phyloP scores from a whole-genome alignment of 2,888 invertebrate species.

The Allygus modestus region DNA sequence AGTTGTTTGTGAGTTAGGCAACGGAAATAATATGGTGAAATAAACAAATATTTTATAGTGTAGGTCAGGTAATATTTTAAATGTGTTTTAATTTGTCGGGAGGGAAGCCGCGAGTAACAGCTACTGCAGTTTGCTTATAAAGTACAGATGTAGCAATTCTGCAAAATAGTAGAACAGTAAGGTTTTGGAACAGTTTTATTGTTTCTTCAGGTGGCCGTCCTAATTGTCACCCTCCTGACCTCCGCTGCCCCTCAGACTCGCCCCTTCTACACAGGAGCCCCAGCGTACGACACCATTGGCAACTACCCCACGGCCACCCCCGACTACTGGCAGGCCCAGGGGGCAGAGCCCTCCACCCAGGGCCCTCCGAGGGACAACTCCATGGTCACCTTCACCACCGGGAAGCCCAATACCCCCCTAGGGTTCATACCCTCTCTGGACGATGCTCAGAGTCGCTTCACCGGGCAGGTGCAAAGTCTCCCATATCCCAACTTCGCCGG shows the following conservation, averaged over 20 bases:
- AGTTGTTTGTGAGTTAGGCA: too few species aligned
- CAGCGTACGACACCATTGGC: not conserved
- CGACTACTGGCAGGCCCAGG: not conserved
- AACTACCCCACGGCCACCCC: not conserved
- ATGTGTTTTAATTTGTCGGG: too few species aligned
- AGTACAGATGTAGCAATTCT: too few species aligned
- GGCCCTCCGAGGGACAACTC: not conserved
- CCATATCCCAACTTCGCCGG: constrained; percentile 2
- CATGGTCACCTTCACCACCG: not conserved
- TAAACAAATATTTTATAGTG: too few species aligned
- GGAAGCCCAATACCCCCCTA: not conserved
- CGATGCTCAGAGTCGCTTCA: not conserved
- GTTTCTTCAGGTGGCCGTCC: not conserved
- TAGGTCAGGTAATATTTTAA: too few species aligned
- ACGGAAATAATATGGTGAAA: too few species aligned
- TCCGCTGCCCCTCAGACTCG: not conserved
- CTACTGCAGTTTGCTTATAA: too few species aligned
- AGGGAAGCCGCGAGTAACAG: too few species aligned
- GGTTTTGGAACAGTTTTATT: too few species aligned
- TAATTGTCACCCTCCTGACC: not conserved
- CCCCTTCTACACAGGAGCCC: not conserved
- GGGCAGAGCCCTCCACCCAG: not conserved
- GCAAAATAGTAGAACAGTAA: too few species aligned
- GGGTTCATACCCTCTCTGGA: not conserved
- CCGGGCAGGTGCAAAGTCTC: not conserved